Percentiles rank a stretch among this genome's conserved stretches.
These are phyloP conservation scores for Syngnathus floridae DNA, from an alignment of 2,113 vertebrate species.

Conservation along the genomic window DNA sequence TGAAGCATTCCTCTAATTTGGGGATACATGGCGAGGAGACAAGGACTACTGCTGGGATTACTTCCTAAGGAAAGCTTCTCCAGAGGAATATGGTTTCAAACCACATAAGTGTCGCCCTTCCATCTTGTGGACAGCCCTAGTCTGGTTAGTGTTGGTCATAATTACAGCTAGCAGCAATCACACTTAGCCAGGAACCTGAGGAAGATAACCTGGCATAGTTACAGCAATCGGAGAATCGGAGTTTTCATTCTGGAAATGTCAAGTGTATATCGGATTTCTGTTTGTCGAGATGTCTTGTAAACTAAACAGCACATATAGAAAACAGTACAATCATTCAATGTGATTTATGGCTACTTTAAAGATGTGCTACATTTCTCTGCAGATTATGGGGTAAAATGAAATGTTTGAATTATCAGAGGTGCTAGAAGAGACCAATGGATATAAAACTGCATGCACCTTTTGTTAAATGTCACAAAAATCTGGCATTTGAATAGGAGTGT, in stretches of 20 bases:
- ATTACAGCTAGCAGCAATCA: conserved; percentile 56
- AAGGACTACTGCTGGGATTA: conserved; percentile 19
- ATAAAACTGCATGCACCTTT: background rate
- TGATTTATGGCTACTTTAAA: conserved; percentile 41
- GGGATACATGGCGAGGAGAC: conserved; percentile 18
- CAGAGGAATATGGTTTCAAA: conserved; percentile 31
- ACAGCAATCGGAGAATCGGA: conserved; percentile 26
- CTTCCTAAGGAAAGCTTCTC: conserved; percentile 28
- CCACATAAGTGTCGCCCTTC: conserved; percentile 26
- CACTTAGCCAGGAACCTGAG: conserved; percentile 30
- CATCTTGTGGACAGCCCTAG: conserved; percentile 35
- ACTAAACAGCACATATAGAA: conserved; percentile 4
- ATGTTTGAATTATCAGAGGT: conserved; percentile 12
- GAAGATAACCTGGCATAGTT: conserved; percentile 25
- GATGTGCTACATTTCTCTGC: conserved; percentile 19
- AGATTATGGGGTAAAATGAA: background rate
- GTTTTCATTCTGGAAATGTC: conserved; percentile 30
- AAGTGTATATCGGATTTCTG: conserved; percentile 41
- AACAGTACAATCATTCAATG: conserved; percentile 24
- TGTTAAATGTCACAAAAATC: background rate
- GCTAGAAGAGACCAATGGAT: too few species aligned
- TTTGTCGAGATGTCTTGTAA: conserved; percentile 48
- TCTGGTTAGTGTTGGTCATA: conserved; percentile 54
- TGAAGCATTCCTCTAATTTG: conserved; percentile 29
- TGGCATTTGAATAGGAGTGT: background rate